Conservation (phyloP, 2,797 vertebrate species). For the Sebastes jordani region DNA sequence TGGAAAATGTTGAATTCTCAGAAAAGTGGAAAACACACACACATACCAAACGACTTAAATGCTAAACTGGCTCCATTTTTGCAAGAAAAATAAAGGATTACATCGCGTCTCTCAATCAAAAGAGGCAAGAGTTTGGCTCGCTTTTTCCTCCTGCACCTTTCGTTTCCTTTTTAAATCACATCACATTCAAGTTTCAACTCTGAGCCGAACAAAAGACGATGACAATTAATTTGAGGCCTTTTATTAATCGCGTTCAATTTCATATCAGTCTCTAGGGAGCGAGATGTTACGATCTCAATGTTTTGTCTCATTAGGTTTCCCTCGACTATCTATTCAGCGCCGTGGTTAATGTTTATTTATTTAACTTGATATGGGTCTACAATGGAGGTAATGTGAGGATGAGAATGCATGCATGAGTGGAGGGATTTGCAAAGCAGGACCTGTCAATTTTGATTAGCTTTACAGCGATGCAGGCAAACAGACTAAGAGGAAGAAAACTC, state of each 20-base stretch:
- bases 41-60: neutral
- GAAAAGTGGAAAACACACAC: neutral
- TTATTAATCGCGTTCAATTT: slow-evolving; percentile 71
- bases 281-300: slow-evolving; percentile 45
- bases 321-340: slow-evolving; percentile 35
- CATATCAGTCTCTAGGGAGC: slow-evolving; percentile 61
- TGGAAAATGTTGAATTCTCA: neutral
- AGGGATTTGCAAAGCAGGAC: slow-evolving; percentile 60
- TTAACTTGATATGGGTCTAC: slow-evolving; percentile 57
- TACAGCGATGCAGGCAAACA: neutral
- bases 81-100: neutral
- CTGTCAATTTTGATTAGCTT: slow-evolving; percentile 72
- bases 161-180: slow-evolving; percentile 38
- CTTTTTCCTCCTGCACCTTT: slow-evolving; percentile 5
- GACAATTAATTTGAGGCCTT: slow-evolving; percentile 65
- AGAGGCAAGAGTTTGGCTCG: neutral
- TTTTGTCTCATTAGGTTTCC: slow-evolving; percentile 63
- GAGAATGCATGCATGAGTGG: slow-evolving; percentile 58
- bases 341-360: slow-evolving; percentile 64
- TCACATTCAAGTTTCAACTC: slow-evolving; percentile 29
- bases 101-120: slow-evolving; percentile 18
- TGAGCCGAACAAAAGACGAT: slow-evolving; percentile 33
- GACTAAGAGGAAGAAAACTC: slow-evolving; percentile 44
- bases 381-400: slow-evolving; percentile 64
- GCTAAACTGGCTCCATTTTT: neutral